Base-by-base conservation (phyloP, 1,140 invertebrate species). In the Lerema accius region DNA sequence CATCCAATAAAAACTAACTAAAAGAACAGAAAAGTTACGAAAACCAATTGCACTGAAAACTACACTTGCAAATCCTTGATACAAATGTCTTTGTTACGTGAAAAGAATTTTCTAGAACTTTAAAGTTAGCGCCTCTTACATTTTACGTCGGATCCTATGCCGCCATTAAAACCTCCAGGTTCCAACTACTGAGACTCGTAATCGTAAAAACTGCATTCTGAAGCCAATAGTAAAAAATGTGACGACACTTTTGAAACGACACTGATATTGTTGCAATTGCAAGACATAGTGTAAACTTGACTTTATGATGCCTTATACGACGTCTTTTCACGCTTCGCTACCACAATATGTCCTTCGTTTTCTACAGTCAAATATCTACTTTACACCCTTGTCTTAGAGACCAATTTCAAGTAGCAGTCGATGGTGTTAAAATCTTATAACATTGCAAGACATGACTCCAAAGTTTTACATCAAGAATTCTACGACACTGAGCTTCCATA, bases 191-290 rank as follows among this genome's bases (percentile, higher is more conserved):
- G 55, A 9, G 15, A 3, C 28, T 45, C 42, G 43, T 59, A 59
- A 59, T 23, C 23, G 32, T 64, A 59, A 60, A 59, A 68, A 63
- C 63, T 46, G 45, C 35, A 43, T 60, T 64, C 63, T 45, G 49
- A 46, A 60, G 23, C 65, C 59, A 65, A 72, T 67, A 65, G 64
- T 73, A 71, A 76, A 70, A 71, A 69, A 71, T 71, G 59, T 67
- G 69, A 61, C 50, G 59, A 45, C 68, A 68, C 65, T 71, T 61
- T 59, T 53, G 40, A 35, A 71, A 71, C 65, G 65, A 65, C 61
- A 59, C 40, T 56, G 63, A 69, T 76, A 73, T 67, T 67, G 67
- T 67, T 71, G 70, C 70, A 70, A 73, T 76, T 76, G 71, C 66
- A 59, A 65, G 58, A 66, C 63, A 66, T 63, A 60, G 59, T 69